Conservation (phyloP, 2,888 invertebrate genomes). For the Peribatodes rhomboidaria region DNA sequence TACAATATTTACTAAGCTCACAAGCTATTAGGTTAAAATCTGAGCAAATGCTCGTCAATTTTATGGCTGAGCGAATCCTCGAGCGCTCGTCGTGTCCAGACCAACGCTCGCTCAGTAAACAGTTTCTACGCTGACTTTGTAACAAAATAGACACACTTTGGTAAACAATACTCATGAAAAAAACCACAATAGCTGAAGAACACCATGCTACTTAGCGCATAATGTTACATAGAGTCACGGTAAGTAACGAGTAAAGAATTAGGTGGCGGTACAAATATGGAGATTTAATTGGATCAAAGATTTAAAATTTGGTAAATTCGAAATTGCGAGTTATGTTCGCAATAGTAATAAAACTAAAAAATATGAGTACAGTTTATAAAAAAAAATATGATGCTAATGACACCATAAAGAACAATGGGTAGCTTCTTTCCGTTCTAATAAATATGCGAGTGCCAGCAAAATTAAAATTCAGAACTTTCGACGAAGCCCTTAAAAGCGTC, state of each 20-base stretch:
- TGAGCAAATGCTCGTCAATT: slow-evolving; percentile 43
- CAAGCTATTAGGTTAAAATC: slow-evolving; percentile 44
- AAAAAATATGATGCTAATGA: slow-evolving; percentile 17
- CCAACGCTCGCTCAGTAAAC: slow-evolving; percentile 9
- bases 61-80: slow-evolving; percentile 48
- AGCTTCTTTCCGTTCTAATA: slow-evolving; percentile 41
- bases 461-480: slow-evolving; percentile 33
- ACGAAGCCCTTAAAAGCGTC: slow-evolving; percentile 44
- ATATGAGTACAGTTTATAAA: slow-evolving; percentile 7
- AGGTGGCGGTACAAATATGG: background rate
- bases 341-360: background rate
- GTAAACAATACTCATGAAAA: slow-evolving; percentile 5
- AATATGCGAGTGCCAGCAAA: slow-evolving; percentile 30
- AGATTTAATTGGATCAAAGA: background rate
- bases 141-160: slow-evolving; percentile 11
- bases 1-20: slow-evolving; percentile 25
- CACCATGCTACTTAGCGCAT: background rate
- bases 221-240: background rate
- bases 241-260: background rate
- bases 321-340: background rate
- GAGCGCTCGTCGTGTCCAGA: slow-evolving; percentile 29
- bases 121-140: slow-evolving; percentile 28
- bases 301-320: background rate
- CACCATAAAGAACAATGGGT: slow-evolving; percentile 22
- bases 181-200: slow-evolving; percentile 12